Conservation (phyloP, 2,888 invertebrate species). For the Polylopha cassiicola region DNA sequence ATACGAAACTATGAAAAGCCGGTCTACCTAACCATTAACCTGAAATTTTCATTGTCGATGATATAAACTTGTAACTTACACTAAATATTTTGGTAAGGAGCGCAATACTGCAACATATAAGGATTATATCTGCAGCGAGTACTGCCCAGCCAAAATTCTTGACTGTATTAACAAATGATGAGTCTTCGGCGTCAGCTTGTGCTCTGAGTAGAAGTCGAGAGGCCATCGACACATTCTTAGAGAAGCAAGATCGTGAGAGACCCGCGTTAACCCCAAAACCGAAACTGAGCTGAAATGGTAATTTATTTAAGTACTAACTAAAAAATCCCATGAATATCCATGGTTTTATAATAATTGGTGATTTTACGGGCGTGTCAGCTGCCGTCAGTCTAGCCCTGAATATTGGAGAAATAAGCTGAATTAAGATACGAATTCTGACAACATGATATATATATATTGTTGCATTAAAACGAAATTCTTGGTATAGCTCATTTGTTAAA, state of each 20-base stretch:
- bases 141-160: constrained; percentile 45
- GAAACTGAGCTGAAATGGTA: constrained; percentile 44
- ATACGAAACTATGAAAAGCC: too few relatives aligned
- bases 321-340: too few relatives aligned
- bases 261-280: constrained; percentile 56
- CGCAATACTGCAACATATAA: constrained; percentile 34
- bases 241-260: constrained; percentile 43
- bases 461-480: too few relatives aligned
- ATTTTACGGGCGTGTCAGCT: too few relatives aligned
- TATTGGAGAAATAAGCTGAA: too few relatives aligned
- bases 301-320: background rate
- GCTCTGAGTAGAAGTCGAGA: background rate
- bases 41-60: too few relatives aligned
- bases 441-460: too few relatives aligned
- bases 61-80: constrained; percentile 30
- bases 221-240: constrained; percentile 19
- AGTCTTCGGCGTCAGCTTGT: constrained; percentile 3
- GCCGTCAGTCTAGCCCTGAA: too few relatives aligned
- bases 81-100: constrained; percentile 40
- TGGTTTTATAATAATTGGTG: too few relatives aligned
- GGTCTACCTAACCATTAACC: too few relatives aligned
- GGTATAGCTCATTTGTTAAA: too few relatives aligned
- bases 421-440: too few relatives aligned
- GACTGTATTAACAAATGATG: constrained; percentile 28
- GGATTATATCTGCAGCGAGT: constrained; percentile 36